Evolutionary conservation across 2,797 vertebrate species (phyloP), one percentile per base, ranked within the genome.

Genomic region (Sardinella longiceps): DNA sequence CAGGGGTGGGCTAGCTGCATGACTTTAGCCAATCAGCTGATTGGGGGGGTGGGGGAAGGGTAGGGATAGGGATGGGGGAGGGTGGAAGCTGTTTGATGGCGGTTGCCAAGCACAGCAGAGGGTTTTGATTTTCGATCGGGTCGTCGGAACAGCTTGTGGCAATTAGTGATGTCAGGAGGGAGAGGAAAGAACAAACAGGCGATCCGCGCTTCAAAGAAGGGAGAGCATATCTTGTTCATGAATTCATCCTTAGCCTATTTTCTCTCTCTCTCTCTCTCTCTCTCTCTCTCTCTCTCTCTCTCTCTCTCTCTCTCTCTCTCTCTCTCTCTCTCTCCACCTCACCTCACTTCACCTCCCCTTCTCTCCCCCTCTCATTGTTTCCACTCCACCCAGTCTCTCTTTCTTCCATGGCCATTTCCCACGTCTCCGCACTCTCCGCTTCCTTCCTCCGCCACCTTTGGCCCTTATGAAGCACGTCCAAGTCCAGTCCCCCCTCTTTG

Each of bases 81-180:
- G 88, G 80, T 12, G 89, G 84, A 86, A 88, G 89, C 91, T 93
- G 92, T 94, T 95, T 94, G 83, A 87, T 88, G 66, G 82, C 82
- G 15, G 92, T 93, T 94, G 93, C 94, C 90, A 92, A 89, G 93
- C 90, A 86, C 92, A 93, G 85, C 90, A 91, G 92, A 93, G 93
- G 92, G 92, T 93, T 95, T 94, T 94, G 93, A 95, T 96, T 94
- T 95, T 89, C 84, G 87, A 85, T 90, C 88, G 91, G 89, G 88
- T 91, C 88, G 88, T 86, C 58, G 23, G 82, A 93, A 91, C 95
- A 95, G 93, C 95, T 95, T 96, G 95, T 95, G 91, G 90, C 93
- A 95, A 94, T 95, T 95, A 95, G 93, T 93, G 93, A 94, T 94
- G 95, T 95, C 95, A 95, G 91, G 82, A 92, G 90, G 91, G 90